A percentile compares a stretch with the other conserved stretches of the same genome.
Evolutionary conservation across 2,888 invertebrate species (phyloP).

Genomic region (Colostygia pectinataria): DNA sequence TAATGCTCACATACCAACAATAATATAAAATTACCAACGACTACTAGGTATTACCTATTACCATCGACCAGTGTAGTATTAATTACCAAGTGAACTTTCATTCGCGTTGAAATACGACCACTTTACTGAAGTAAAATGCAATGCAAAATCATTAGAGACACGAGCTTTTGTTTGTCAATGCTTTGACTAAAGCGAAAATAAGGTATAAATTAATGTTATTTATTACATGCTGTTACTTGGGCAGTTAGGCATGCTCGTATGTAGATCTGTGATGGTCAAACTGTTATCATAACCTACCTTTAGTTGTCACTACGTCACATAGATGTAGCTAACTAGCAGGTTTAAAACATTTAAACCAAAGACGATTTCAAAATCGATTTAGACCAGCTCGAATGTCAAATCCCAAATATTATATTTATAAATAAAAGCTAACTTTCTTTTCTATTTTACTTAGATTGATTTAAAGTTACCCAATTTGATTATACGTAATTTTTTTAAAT

Average conservation of each 20-base stretch:
- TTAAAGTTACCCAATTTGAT: no score
- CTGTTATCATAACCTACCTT: neutral
- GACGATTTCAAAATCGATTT: no score
- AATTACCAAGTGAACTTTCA: conserved; percentile 20
- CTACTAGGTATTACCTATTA: conserved; percentile 1
- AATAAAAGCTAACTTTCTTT: no score
- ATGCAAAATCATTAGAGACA: conserved; percentile 3
- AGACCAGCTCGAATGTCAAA: no score
- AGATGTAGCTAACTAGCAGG: no score
- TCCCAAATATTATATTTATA: no score
- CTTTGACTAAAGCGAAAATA: conserved; percentile 40
- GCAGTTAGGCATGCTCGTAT: conserved; percentile 24
- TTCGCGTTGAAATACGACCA: conserved; percentile 18
- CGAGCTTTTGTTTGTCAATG: conserved; percentile 6
- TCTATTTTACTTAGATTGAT: no score
- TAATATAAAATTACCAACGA: conserved; percentile 1
- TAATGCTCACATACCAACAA: conserved; percentile 7
- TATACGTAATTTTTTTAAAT: no score
- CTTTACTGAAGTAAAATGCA: conserved; percentile 17
- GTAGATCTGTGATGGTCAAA: conserved; percentile 30
- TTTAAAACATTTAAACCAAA: no score
- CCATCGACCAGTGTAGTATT: conserved; percentile 6
- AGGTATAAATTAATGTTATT: conserved; percentile 49
- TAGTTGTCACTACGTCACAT: no score
- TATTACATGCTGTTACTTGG: conserved; percentile 35